phyloP scores from a whole-genome alignment of 1,140 invertebrate species.

The Aphaenogaster ashmeadi region DNA sequence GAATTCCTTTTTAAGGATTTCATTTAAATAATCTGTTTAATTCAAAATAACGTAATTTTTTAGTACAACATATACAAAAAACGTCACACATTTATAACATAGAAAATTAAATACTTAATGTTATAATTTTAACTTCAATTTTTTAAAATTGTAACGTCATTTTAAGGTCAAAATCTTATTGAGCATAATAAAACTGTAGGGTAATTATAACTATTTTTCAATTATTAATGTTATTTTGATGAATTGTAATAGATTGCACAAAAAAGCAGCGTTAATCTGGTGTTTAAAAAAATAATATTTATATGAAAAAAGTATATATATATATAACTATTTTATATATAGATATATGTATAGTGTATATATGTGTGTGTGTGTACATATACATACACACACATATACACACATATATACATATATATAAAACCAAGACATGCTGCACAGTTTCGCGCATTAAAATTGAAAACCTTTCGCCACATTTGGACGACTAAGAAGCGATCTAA shows the following conservation, averaged over 20 bases:
- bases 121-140: background rate
- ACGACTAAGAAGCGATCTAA: slow-evolving; percentile 23
- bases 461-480: background rate
- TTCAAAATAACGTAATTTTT: too few species aligned
- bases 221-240: background rate
- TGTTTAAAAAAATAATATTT: too few species aligned
- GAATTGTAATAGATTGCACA: background rate
- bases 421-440: slow-evolving; percentile 5
- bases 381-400: too few species aligned
- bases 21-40: too few species aligned
- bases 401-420: background rate
- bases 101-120: background rate
- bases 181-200: background rate
- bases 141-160: background rate
- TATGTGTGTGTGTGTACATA: too few species aligned
- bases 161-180: background rate
- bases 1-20: too few species aligned
- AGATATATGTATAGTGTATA: too few species aligned
- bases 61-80: too few species aligned
- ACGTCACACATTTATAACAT: background rate
- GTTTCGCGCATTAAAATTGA: background rate
- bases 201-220: background rate
- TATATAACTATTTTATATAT: too few species aligned
- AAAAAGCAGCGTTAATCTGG: background rate
- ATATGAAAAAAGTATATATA: too few species aligned